These are phyloP conservation scores for Cirrhinus molitorella DNA, from an alignment of 2,797 vertebrate genomes.

Conservation along the genomic window DNA sequence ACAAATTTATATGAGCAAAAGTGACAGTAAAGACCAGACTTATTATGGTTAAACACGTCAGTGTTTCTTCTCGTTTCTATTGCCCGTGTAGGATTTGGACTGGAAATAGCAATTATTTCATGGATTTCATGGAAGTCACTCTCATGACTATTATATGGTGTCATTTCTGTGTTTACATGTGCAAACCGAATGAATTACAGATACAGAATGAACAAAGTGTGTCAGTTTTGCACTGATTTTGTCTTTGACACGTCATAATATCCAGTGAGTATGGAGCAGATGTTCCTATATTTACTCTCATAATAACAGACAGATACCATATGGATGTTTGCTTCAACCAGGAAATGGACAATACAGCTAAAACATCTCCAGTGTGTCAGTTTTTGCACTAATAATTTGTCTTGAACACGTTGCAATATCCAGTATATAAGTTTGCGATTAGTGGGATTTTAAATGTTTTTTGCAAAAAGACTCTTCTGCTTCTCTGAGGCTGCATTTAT, in stretches of 20 bases:
- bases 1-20: too few relatives aligned
- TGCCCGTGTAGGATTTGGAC: slow-evolving; percentile 4
- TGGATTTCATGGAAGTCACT: slow-evolving; percentile 32
- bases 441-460: too few relatives aligned
- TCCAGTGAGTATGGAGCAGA: background rate
- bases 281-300: slow-evolving; percentile 7
- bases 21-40: too few relatives aligned
- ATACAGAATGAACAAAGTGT: background rate
- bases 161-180: slow-evolving; percentile 8
- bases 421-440: too few relatives aligned
- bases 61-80: slow-evolving; percentile 21
- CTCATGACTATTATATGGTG: slow-evolving; percentile 19
- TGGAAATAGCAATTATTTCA: background rate
- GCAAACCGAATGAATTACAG: slow-evolving; percentile 26
- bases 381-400: background rate
- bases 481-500: background rate
- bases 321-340: background rate
- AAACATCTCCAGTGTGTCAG: background rate
- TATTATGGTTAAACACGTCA: slow-evolving; percentile 1
- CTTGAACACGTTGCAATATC: background rate
- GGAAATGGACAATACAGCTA: background rate
- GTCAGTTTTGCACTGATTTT: background rate
- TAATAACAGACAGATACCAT: background rate
- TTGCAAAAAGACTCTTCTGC: too few relatives aligned
- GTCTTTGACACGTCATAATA: background rate